These are phyloP conservation scores for Lasioglossum villosulum DNA, from an alignment of 2,888 invertebrate species.

Conservation along the genomic window DNA sequence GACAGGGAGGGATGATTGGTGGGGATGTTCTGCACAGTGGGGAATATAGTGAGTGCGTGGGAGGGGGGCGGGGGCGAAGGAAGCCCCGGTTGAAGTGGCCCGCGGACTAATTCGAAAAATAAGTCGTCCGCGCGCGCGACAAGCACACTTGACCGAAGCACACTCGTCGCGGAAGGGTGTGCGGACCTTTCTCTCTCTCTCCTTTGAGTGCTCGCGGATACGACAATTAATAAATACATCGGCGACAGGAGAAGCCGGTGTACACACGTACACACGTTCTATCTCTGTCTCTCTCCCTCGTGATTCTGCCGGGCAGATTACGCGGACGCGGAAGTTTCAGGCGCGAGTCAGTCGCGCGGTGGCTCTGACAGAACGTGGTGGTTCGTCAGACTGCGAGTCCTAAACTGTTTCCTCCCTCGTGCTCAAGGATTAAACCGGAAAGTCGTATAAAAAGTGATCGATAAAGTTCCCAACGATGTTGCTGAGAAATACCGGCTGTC, in stretches of 20 bases:
- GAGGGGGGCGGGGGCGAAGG: constrained; percentile 55
- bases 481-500: neutral
- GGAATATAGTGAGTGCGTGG: constrained; percentile 55
- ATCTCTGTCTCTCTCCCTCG: neutral
- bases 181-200: constrained; percentile 12
- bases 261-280: neutral
- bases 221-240: constrained; percentile 66
- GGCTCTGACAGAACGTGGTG: constrained; percentile 34
- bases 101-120: constrained; percentile 80
- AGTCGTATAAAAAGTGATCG: neutral
- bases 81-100: constrained; percentile 68
- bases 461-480: constrained; percentile 6
- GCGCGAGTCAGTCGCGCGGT: constrained; percentile 20
- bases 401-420: neutral
- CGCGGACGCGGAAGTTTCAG: constrained; percentile 33
- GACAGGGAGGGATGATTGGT: constrained; percentile 61
- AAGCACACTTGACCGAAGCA: constrained; percentile 83
- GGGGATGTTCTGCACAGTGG: constrained; percentile 62
- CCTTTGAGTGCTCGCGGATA: constrained; percentile 64
- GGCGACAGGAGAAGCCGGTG: neutral
- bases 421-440: neutral
- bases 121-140: constrained; percentile 79
- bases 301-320: constrained; percentile 17
- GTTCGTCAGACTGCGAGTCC: neutral
- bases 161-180: constrained; percentile 80